These are phyloP conservation scores for Folsomia manolachei DNA, from an alignment of 2,888 invertebrate genomes.

Conservation along the genomic window DNA sequence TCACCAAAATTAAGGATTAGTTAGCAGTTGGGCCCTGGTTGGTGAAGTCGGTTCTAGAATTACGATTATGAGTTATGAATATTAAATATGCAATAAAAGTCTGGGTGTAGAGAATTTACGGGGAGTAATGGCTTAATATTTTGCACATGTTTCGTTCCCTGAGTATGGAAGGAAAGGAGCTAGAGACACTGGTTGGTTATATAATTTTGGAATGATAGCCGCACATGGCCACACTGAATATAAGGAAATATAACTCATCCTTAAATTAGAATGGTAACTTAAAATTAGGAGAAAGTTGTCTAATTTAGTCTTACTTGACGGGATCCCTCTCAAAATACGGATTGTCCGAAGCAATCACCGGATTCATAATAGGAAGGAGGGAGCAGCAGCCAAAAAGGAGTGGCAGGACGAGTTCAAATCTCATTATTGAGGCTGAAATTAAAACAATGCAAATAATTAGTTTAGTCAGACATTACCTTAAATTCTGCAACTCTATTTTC, in stretches of 20 bases:
- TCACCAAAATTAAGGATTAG: too few relatives aligned
- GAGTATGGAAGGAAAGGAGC: too few relatives aligned
- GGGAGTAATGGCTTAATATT: not conserved
- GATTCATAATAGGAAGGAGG: constrained; percentile 41
- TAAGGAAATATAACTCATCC: too few relatives aligned
- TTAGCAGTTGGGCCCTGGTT: too few relatives aligned
- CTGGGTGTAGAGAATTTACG: not conserved
- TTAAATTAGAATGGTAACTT: too few relatives aligned
- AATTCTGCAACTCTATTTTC: too few relatives aligned
- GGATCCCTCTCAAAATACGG: constrained; percentile 28
- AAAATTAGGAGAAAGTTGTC: too few relatives aligned
- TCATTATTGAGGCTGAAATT: not conserved
- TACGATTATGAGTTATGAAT: not conserved
- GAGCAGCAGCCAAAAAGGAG: constrained; percentile 38
- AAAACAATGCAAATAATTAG: too few relatives aligned
- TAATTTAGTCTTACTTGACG: constrained; percentile 31
- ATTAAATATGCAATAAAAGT: not conserved
- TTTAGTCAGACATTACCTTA: not conserved
- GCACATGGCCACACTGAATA: too few relatives aligned
- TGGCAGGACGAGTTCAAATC: constrained; percentile 29
- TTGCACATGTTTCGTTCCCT: not conserved
- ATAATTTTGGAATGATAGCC: too few relatives aligned
- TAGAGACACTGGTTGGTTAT: too few relatives aligned
- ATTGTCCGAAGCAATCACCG: constrained; percentile 38
- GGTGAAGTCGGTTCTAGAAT: too few relatives aligned